Evolutionary conservation across 2,888 invertebrate genomes (phyloP).

Genomic region (Carterocephalus palaemon): DNA sequence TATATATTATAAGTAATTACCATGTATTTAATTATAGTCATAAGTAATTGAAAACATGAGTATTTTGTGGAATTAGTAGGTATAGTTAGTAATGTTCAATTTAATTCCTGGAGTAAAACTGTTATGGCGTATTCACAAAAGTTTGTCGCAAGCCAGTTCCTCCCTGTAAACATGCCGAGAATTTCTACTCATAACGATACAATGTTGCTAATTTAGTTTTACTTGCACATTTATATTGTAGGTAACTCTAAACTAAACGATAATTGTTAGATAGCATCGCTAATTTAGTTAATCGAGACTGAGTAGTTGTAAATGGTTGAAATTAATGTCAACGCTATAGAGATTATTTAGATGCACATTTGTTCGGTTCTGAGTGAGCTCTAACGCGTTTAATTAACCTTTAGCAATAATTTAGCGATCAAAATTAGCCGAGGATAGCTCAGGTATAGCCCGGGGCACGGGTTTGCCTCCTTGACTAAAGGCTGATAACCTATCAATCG

Average conservation of each 20-base stretch:
- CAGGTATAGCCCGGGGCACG: too few relatives aligned
- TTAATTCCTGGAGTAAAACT: too few relatives aligned
- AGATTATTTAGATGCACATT: constrained; percentile 10
- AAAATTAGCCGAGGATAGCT: too few relatives aligned
- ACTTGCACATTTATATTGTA: constrained; percentile 4
- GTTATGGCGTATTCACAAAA: too few relatives aligned
- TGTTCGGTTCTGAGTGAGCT: not conserved
- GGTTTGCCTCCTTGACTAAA: too few relatives aligned
- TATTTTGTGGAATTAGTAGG: too few relatives aligned
- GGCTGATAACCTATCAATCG: too few relatives aligned
- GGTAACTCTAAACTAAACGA: constrained; percentile 7
- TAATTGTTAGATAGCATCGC: constrained; percentile 10
- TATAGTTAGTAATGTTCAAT: too few relatives aligned
- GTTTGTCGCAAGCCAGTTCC: too few relatives aligned
- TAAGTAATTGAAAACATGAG: too few relatives aligned
- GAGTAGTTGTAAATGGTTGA: constrained; percentile 1
- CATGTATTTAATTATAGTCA: too few relatives aligned
- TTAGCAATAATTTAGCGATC: not conserved
- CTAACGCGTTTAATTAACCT: not conserved
- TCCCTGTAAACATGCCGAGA: not conserved
- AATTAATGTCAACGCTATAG: not conserved
- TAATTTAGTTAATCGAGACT: constrained; percentile 13
- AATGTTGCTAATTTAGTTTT: constrained; percentile 22
- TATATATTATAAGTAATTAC: too few relatives aligned
- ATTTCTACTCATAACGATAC: constrained; percentile 10